Percentiles rank a stretch among this genome's conserved stretches.
Evolutionary conservation across 2,888 invertebrate genomes (phyloP).

Genomic region (Imbricaverruca yamaguchii): DNA sequence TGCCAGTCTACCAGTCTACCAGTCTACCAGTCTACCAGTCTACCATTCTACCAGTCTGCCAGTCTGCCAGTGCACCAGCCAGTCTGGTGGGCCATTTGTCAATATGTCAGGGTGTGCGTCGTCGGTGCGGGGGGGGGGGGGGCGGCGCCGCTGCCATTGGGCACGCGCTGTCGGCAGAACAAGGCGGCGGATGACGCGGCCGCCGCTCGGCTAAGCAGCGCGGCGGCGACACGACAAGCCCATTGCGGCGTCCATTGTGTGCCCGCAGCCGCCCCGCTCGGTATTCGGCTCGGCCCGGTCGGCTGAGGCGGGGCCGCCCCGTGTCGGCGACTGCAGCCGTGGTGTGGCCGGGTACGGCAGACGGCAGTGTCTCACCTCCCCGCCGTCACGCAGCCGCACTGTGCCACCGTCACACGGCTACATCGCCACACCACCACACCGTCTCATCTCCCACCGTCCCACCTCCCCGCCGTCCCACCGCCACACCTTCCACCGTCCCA

Average conservation of each 20-base stretch:
- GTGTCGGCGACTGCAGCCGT: too few species aligned
- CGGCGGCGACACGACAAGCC: neutral
- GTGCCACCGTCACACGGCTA: neutral
- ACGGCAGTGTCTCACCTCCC: neutral
- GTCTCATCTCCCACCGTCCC: neutral
- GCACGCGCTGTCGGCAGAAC: neutral
- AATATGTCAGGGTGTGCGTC: too few species aligned
- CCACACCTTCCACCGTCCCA: neutral
- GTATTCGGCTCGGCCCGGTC: neutral
- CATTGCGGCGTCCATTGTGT: neutral
- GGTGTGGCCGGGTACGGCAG: too few species aligned
- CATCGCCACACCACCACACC: neutral
- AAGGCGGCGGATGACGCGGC: neutral
- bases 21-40: too few species aligned
- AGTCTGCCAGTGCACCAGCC: too few species aligned
- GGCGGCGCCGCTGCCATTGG: too few species aligned
- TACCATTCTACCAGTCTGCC: too few species aligned
- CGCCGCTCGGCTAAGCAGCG: neutral
- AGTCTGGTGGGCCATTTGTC: too few species aligned
- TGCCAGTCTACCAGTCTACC: too few species aligned
- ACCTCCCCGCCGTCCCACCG: neutral
- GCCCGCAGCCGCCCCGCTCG: neutral
- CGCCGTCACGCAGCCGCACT: neutral
- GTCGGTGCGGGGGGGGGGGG: too few species aligned
- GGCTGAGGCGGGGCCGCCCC: neutral